Evolutionary conservation across 2,113 vertebrate species (phyloP).

Genomic region (Ictalurus furcatus): DNA sequence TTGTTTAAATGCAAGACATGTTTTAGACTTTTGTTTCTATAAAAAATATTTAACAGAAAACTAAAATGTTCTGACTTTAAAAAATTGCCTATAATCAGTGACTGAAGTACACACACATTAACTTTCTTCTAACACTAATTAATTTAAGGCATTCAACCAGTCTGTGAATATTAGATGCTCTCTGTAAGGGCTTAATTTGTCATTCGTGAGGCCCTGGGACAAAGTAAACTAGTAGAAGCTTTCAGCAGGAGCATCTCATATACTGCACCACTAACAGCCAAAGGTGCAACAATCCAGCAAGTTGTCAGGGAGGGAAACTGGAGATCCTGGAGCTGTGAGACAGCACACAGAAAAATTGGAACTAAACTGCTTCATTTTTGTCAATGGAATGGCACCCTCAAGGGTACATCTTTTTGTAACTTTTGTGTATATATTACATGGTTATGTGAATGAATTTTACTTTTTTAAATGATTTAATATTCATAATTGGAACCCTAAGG

Average conservation of each 20-base stretch:
- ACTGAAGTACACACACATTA: neutral
- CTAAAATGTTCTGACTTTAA: neutral
- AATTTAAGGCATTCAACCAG: neutral
- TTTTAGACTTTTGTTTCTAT: neutral
- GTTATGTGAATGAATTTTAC: neutral
- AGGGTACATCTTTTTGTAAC: neutral
- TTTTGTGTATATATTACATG: neutral
- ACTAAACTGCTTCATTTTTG: neutral
- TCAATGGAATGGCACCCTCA: neutral
- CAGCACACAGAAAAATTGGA: neutral
- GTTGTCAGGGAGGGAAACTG: slow-evolving; percentile 26
- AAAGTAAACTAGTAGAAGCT: neutral
- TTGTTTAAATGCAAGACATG: slow-evolving; percentile 25
- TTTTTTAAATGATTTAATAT: neutral
- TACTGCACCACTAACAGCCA: neutral
- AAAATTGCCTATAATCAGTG: neutral
- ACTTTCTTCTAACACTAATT: slow-evolving; percentile 9
- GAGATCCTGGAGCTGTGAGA: neutral
- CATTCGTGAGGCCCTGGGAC: slow-evolving; percentile 5
- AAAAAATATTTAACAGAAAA: neutral
- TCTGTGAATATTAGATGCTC: slow-evolving; percentile 7
- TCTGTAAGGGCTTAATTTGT: neutral
- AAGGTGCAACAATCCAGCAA: neutral
- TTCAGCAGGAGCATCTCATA: no score
- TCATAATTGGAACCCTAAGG: neutral